Percentiles rank a stretch among this genome's conserved stretches.
Evolutionary conservation across 2,888 invertebrate genomes (phyloP).

Genomic region (Allacma fusca): DNA sequence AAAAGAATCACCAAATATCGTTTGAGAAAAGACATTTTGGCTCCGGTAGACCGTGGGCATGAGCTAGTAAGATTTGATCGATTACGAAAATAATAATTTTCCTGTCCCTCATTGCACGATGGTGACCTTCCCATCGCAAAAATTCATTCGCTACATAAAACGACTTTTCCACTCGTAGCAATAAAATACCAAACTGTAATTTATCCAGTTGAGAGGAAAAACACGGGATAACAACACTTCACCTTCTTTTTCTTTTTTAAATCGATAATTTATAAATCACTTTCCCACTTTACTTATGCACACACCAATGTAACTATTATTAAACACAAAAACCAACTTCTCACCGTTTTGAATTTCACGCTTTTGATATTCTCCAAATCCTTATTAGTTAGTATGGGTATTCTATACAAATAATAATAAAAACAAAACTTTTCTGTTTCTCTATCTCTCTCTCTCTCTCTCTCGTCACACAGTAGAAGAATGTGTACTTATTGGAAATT

Average conservation of each 20-base stretch:
- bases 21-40: slow-evolving; percentile 53
- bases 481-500: slow-evolving; percentile 31
- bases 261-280: slow-evolving; percentile 12
- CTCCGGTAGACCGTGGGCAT: slow-evolving; percentile 36
- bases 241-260: slow-evolving; percentile 11
- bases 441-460: not conserved
- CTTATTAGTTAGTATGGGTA: not conserved
- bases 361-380: not conserved
- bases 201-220: not conserved
- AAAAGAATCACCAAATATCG: slow-evolving; percentile 53
- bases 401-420: slow-evolving; percentile 17
- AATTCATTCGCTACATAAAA: slow-evolving; percentile 42
- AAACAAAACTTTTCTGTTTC: slow-evolving; percentile 1
- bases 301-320: slow-evolving; percentile 11
- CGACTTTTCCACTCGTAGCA: not conserved
- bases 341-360: not conserved
- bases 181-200: not conserved
- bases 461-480: slow-evolving; percentile 14
- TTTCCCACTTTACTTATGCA: not conserved
- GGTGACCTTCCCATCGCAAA: slow-evolving; percentile 42
- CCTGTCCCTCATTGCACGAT: slow-evolving; percentile 40
- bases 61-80: slow-evolving; percentile 25
- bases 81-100: slow-evolving; percentile 37
- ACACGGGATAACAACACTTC: not conserved
- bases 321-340: not conserved